Evolutionary conservation across 2,797 vertebrate species (phyloP), one percentile per base, ranked within the genome.

Genomic region (Naso thynnoides): DNA sequence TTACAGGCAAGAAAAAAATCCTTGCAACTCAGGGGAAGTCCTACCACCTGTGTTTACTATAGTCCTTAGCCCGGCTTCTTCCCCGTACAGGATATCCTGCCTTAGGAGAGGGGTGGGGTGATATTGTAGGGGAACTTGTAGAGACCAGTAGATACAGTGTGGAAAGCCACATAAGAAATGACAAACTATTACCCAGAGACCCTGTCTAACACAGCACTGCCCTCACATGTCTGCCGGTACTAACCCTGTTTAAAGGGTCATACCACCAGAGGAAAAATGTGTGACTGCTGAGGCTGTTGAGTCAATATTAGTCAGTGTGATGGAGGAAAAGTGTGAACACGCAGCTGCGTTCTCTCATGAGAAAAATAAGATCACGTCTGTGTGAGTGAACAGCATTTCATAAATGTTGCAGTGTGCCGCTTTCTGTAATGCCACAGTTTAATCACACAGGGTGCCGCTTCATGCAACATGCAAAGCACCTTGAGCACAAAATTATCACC

Each of bases 21-120:
- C 47, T 2, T 57, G 62, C 39, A 47, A 61, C 44, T 70, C 27
- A 56, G 50, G 55, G 77, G 73, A 79, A 80, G 59, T 55, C 67
- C 29, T 58, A 29, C 58, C 88, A 90, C 75, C 88, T 88, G 84
- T 69, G 70, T 83, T 83, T 84, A 77, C 70, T 44, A 58, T 60
- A 72, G 68, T 49, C 54, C 31, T 76, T 65, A 63, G n/a, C 9
- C 33, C 52, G 48, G 48, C 47, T 36, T 72, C 76, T 79, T 76
- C 57, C 57, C 39, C 54, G 45, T 10, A 56, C 81, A 89, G 91
- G 91, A 93, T 86, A 84, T 93, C 91, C 91, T 90, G 84, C 81
- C 72, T 88, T 71, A 80, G 59, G 67, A 69, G 78, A 33, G 54
- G 26, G 52, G 41, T 49, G 39, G 39, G 50, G 19, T 19, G 47